phyloP scores from a whole-genome alignment of 2,888 invertebrate species.

The Cryptocephalus moraei region DNA sequence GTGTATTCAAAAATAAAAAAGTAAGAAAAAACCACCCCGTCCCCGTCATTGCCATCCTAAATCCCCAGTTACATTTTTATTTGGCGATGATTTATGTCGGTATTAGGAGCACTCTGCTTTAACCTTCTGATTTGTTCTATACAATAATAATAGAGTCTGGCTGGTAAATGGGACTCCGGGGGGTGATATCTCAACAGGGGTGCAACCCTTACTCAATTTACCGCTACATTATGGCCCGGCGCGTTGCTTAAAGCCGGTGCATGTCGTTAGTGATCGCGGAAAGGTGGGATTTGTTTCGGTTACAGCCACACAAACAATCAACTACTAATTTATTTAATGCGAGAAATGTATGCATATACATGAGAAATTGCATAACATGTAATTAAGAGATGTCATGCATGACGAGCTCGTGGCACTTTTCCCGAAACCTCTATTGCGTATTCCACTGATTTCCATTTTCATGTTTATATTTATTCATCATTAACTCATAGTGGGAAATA shows the following conservation, averaged over 20 bases:
- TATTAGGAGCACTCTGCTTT: constrained; percentile 38
- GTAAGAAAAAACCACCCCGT: constrained; percentile 14
- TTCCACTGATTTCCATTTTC: no score
- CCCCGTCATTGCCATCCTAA: constrained; percentile 11
- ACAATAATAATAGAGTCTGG: constrained; percentile 42
- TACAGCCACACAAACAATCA: no score
- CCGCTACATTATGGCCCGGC: constrained; percentile 39
- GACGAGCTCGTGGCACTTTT: no score
- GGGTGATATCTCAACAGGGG: constrained; percentile 37
- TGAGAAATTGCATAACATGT: no score
- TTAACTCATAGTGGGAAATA: no score
- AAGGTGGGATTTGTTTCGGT: no score
- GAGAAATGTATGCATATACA: no score
- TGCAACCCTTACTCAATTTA: constrained; percentile 32
- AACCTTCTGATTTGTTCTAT: constrained; percentile 42
- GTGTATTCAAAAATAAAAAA: not conserved
- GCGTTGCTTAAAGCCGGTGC: constrained; percentile 34
- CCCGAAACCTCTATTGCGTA: no score
- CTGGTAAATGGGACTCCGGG: constrained; percentile 39
- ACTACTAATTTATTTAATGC: no score
- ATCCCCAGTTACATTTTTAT: constrained; percentile 32
- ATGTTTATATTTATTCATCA: no score
- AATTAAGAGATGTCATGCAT: no score
- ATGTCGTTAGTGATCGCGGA: constrained; percentile 19
- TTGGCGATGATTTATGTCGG: constrained; percentile 38